Conservation (phyloP, 53 echinoderm and acorn worm species). For the Astropecten irregularis region DNA sequence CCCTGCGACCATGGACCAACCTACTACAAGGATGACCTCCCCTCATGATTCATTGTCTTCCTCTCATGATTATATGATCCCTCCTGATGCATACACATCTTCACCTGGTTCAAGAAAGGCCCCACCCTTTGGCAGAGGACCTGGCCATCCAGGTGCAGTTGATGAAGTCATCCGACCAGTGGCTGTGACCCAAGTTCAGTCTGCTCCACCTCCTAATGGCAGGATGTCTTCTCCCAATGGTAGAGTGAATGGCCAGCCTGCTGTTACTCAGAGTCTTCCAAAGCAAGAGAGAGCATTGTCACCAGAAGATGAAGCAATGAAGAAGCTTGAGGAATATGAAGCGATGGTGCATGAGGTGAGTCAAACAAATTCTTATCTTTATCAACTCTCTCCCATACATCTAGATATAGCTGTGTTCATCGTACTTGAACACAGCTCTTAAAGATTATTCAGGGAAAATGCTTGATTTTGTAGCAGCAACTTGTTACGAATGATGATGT, state of each 20-base stretch:
- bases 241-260: conserved; percentile 34
- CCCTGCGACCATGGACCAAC: conserved; percentile 11
- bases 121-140: neutral
- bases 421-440: no score
- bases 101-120: neutral
- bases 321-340: conserved; percentile 76
- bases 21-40: neutral
- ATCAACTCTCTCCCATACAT: no score
- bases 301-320: conserved; percentile 74
- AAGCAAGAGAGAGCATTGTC: conserved; percentile 26
- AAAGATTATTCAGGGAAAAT: no score
- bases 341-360: conserved; percentile 80
- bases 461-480: no score
- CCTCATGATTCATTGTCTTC: conserved; percentile 31
- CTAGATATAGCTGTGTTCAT: no score
- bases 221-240: conserved; percentile 21
- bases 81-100: neutral
- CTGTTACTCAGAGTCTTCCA: neutral
- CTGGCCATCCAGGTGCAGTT: conserved; percentile 14
- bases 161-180: conserved; percentile 38
- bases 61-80: neutral
- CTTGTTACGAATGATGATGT: no score
- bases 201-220: conserved; percentile 30
- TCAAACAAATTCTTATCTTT: neutral
- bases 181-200: conserved; percentile 24